Evolutionary conservation across 2,888 invertebrate species (phyloP), one percentile per base, ranked within the genome.

Genomic region (Catocala fraxini): DNA sequence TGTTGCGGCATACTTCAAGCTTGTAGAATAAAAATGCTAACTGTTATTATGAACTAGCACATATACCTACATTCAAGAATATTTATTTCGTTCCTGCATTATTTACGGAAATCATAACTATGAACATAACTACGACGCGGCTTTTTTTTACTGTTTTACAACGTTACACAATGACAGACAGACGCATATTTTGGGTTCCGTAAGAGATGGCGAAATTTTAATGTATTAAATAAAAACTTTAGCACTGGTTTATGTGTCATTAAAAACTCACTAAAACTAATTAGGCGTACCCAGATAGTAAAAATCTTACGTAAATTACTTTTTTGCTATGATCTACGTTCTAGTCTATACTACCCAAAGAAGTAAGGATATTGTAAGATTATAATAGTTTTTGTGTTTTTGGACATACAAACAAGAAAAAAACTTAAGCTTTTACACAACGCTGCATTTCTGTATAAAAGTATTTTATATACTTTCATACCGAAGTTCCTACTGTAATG

Each of bases 81-180:
- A 70, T 63, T 53, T 60, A 68, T 64, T 55, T 60, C 60, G 47
- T 68, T 73, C 63, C 67, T 68, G 55, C 56, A 64, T 68, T 68
- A 67, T 68, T 66, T 71, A 71, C 69, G 75, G 78, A 75, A 78
- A 78, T 69, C 54, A 77, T 71, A 73, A 77, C 65, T 71, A 60
- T 57, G 60, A 63, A 54, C 61, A 58, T 62, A 63, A 72, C 63
- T 73, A 58, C 64, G 15, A 25, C 41, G 45, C 7, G 39, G 42
- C 60, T 65, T 67, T 66, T 67, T 66, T 71, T 34, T 58, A 57
- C 51, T 46, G 56, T 59, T 59, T 63, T 53, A 54, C 47, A 48
- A 54, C 51, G 13, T 54, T 39, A 47, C 33, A 63, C 41, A 54
- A 61, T 71, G 63, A 65, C 66, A n/a, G 9, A 6, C 13, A 42